Evolutionary conservation across 2,797 vertebrate species (phyloP), one percentile per base, ranked within the genome.

Genomic region (Anolis apletophallus): DNA sequence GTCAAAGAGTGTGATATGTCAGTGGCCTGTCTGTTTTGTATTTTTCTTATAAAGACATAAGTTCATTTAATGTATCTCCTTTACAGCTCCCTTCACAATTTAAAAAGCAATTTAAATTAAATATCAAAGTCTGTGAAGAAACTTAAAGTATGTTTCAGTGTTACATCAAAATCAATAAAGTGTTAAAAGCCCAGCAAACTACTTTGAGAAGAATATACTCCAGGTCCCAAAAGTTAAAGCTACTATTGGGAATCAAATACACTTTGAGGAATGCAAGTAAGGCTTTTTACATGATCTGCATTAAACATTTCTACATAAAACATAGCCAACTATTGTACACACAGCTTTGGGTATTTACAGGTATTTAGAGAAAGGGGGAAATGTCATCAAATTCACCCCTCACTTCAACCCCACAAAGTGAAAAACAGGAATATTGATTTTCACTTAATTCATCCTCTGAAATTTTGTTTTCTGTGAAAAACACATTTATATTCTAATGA

Each of bases 101-200:
- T n/a, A n/a, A n/a, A n/a, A n/a, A n/a, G n/a, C n/a, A n/a, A n/a
- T n/a, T n/a, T n/a, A n/a, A 72, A 32, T 78, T 52, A 61, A 50
- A 81, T 61, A 83, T 78, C 80, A 72, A 78, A 83, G 67, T 10
- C 54, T 52, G 54, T n/a, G 52, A n/a, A 11, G n/a, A n/a, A n/a
- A n/a, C n/a, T n/a, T n/a, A n/a, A n/a, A n/a, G n/a, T n/a, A n/a
- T n/a, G n/a, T n/a, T 54, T 61, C 67, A 67, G 32, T 5, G 40
- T n/a, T 67, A 11, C 21, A 57, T 74, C 80, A 78, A 59, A 87
- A 87, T 79, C 74, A 83, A 78, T 83, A 81, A 78, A 36, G n/a
- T n/a, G 26, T 83, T 78, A 83, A 72, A 78, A 71, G 21, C 73
- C 69, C 29, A 32, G 34, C 64, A 46, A 78, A 59, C 54, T n/a